These are phyloP conservation scores for Heliconius cydno DNA, from an alignment of 2,888 invertebrate species.

Conservation along the genomic window DNA sequence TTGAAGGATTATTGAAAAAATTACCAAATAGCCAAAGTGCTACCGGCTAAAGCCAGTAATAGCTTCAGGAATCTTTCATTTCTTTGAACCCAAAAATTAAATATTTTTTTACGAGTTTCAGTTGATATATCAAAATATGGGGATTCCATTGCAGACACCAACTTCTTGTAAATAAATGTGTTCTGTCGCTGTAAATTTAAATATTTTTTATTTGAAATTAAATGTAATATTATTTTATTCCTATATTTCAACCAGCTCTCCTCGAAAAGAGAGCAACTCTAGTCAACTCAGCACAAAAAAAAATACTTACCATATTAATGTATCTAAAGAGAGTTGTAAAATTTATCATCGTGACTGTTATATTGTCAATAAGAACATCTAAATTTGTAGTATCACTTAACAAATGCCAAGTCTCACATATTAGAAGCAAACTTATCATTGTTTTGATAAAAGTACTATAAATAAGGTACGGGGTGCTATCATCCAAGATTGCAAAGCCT, in stretches of 20 bases:
- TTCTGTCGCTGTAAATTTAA: conserved; percentile 56
- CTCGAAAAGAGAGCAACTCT: background rate
- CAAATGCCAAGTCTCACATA: conserved; percentile 62
- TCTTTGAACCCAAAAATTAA: conserved; percentile 59
- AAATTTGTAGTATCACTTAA: conserved; percentile 56
- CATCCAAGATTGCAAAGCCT: conserved; percentile 54
- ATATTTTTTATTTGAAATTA: background rate
- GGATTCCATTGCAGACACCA: conserved; percentile 64
- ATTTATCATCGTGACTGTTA: conserved; percentile 63
- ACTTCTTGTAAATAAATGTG: conserved; percentile 58
- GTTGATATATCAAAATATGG: conserved; percentile 65
- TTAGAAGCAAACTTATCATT: conserved; percentile 55
- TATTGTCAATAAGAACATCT: conserved; percentile 59
- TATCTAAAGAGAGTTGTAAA: conserved; percentile 65
- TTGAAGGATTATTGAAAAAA: too few relatives aligned
- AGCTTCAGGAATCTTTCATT: conserved; percentile 64
- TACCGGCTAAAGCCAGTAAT: conserved; percentile 60
- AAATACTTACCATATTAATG: conserved; percentile 62
- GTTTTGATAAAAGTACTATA: conserved; percentile 61
- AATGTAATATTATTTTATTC: background rate
- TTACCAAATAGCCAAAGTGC: conserved; percentile 67
- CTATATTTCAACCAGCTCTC: background rate
- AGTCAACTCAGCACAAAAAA: background rate
- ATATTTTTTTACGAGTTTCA: conserved; percentile 54
- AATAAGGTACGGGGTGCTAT: conserved; percentile 54